Conservation (phyloP, 1,140 invertebrate species). For the Campoletis sonorensis region DNA sequence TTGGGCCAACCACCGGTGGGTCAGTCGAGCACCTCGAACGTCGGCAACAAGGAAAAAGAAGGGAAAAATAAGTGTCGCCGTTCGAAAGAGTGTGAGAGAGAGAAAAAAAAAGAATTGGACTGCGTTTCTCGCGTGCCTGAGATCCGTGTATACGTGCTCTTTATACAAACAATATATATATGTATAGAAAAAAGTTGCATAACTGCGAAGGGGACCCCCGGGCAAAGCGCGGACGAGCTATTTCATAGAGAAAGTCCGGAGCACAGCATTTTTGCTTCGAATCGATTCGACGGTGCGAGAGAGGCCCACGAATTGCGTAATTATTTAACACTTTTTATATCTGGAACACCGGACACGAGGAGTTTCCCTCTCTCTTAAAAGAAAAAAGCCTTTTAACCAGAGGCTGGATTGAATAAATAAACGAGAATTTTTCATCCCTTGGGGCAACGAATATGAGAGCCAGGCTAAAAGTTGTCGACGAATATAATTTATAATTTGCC, state of each 20-base stretch:
- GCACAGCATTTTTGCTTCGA: slow-evolving; percentile 72
- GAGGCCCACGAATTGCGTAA: slow-evolving; percentile 56
- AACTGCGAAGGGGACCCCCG: slow-evolving; percentile 55
- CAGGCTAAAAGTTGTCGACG: neutral
- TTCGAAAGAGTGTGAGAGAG: neutral
- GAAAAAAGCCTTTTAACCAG: too few species aligned
- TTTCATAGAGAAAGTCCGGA: slow-evolving; percentile 75
- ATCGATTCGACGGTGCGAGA: slow-evolving; percentile 62
- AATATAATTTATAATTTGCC: neutral
- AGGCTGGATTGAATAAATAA: neutral
- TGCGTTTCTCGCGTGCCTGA: slow-evolving; percentile 54
- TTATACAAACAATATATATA: neutral
- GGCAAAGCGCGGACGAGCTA: slow-evolving; percentile 66
- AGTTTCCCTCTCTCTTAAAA: too few species aligned
- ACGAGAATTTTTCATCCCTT: slow-evolving; percentile 9
- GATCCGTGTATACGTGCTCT: slow-evolving; percentile 47
- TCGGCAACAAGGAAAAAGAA: neutral
- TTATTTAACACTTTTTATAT: slow-evolving; percentile 57
- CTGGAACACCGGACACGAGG: slow-evolving; percentile 54
- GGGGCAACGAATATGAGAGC: neutral
- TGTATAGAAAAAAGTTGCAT: slow-evolving; percentile 65
- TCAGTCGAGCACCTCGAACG: neutral
- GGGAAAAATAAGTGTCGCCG: neutral
- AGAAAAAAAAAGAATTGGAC: too few species aligned
- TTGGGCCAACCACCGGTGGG: neutral